These are phyloP conservation scores for Polylopha cassiicola DNA, from an alignment of 2,888 invertebrate species.

Conservation along the genomic window DNA sequence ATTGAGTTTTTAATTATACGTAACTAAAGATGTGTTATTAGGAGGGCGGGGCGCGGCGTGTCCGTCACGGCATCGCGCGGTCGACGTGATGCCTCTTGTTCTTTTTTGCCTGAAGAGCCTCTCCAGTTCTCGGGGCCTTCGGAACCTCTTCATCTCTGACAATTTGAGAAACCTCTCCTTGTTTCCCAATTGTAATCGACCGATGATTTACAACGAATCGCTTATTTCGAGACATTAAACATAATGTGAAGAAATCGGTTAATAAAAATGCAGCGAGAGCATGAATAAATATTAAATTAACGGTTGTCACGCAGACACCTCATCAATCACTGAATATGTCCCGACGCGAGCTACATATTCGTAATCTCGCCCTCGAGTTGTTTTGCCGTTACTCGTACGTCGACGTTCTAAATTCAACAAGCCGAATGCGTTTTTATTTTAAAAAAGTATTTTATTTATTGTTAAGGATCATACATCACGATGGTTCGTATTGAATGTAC, in stretches of 20 bases:
- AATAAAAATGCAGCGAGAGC: constrained; percentile 29
- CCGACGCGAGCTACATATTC: constrained; percentile 49
- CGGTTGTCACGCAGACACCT: constrained; percentile 46
- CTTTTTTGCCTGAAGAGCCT: constrained; percentile 29
- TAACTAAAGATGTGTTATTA: constrained; percentile 68
- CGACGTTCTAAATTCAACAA: constrained; percentile 43
- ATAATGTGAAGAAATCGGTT: constrained; percentile 24
- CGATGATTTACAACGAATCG: constrained; percentile 41
- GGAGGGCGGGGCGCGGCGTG: constrained; percentile 55
- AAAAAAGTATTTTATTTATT: too few relatives aligned
- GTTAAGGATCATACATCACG: too few relatives aligned
- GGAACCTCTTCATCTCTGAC: constrained; percentile 41
- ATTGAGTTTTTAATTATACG: constrained; percentile 74
- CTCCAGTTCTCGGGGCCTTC: constrained; percentile 25
- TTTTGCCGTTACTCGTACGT: constrained; percentile 13
- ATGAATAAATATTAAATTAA: constrained; percentile 52
- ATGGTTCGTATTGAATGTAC: too few relatives aligned
- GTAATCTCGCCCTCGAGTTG: constrained; percentile 47
- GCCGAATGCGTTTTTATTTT: constrained; percentile 38
- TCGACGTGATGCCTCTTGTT: constrained; percentile 40
- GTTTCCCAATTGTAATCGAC: constrained; percentile 27
- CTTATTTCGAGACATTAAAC: constrained; percentile 29
- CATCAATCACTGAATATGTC: constrained; percentile 51
- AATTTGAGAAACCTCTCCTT: constrained; percentile 36
- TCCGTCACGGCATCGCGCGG: constrained; percentile 59